These are phyloP conservation scores for Gymnoscopelus braueri DNA, from an alignment of 2,797 vertebrate species.

Conservation along the genomic window DNA sequence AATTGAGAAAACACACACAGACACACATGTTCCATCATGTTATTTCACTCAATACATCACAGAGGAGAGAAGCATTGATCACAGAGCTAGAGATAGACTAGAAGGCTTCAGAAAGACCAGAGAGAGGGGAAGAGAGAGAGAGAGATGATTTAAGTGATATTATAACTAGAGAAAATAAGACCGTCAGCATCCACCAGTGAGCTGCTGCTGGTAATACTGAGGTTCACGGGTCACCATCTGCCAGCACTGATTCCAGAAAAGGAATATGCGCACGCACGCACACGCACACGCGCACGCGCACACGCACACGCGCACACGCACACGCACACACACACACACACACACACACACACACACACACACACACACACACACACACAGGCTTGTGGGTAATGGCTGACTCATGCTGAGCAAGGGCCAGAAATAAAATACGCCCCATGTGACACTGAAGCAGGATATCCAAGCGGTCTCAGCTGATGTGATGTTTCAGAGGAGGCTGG, in stretches of 20 bases:
- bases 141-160: not conserved
- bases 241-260: conserved; percentile 16
- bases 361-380: conserved; percentile 16
- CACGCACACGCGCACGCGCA: conserved; percentile 4
- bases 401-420: no score
- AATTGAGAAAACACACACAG: conserved; percentile 15
- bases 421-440: no score
- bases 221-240: conserved; percentile 25
- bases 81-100: no score
- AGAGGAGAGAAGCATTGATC: no score
- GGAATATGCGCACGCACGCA: not conserved
- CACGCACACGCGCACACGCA: no score
- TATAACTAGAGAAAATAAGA: not conserved
- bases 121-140: not conserved
- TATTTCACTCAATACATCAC: not conserved
- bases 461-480: no score
- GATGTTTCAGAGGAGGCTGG: no score
- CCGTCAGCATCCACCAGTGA: not conserved
- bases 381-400: no score
- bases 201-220: not conserved
- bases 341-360: not conserved
- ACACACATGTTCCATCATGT: not conserved
- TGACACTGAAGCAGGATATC: no score
- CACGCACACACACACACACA: conserved; percentile 13
- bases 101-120: no score